These are phyloP conservation scores for Haplochromis vanheusdeni DNA, from an alignment of 2,113 vertebrate genomes.

Conservation along the genomic window DNA sequence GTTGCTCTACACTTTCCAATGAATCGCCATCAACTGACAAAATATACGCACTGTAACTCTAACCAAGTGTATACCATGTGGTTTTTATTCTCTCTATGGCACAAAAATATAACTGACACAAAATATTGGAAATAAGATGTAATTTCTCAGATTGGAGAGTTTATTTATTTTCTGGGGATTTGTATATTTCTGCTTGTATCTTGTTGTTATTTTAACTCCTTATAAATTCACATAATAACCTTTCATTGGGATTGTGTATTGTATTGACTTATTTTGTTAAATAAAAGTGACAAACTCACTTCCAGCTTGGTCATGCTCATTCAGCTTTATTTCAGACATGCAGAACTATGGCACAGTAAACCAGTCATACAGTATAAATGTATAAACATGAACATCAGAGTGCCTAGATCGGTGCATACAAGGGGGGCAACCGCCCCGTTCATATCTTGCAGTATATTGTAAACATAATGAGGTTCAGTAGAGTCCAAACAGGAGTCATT, in stretches of 20 bases:
- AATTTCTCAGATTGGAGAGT: not conserved
- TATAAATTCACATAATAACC: not conserved
- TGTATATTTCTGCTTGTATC: not conserved
- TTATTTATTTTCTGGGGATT: slow-evolving; percentile 26
- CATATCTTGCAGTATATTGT: slow-evolving; percentile 45
- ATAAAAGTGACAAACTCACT: slow-evolving; percentile 27
- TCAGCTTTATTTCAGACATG: slow-evolving; percentile 93
- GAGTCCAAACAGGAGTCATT: not conserved
- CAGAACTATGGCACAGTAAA: slow-evolving; percentile 74
- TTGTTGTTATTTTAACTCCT: not conserved
- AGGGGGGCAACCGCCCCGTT: not conserved
- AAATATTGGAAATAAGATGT: not conserved
- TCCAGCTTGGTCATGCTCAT: slow-evolving; percentile 64
- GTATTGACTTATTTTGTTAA: slow-evolving; percentile 13
- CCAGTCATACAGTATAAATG: slow-evolving; percentile 68
- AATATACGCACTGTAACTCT: not conserved
- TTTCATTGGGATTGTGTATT: not conserved
- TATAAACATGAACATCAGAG: slow-evolving; percentile 59
- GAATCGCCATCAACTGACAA: slow-evolving; percentile 30
- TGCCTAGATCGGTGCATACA: slow-evolving; percentile 54
- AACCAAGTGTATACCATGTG: not conserved
- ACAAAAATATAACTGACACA: not conserved
- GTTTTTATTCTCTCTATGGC: slow-evolving; percentile 4
- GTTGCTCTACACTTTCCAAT: slow-evolving; percentile 91
- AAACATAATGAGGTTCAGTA: slow-evolving; percentile 25